phyloP scores from a whole-genome alignment of 2,888 invertebrate species.

The Gymnoscelis rufifasciata region DNA sequence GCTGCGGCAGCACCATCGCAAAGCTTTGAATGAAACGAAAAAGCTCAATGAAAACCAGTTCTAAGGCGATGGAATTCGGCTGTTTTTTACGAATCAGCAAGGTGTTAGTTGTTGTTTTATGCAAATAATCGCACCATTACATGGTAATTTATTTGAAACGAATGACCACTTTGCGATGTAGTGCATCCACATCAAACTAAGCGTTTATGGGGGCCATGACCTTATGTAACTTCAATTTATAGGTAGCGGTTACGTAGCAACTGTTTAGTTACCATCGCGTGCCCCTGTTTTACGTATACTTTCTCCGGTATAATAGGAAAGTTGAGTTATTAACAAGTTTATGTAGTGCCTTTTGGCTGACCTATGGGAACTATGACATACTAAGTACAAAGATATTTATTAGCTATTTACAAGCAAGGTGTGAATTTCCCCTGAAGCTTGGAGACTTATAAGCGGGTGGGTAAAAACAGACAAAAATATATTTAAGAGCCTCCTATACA shows the following conservation, averaged over 20 bases:
- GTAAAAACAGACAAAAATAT: too few species aligned
- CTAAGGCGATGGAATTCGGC: conserved; percentile 41
- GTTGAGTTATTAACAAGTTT: conserved; percentile 35
- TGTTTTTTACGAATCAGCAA: conserved; percentile 41
- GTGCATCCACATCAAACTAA: conserved; percentile 70
- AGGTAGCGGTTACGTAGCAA: conserved; percentile 73
- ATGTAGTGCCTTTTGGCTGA: conserved; percentile 16
- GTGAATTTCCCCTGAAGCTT: not conserved
- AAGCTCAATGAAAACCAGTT: conserved; percentile 35
- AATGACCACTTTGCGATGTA: conserved; percentile 78
- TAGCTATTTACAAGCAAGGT: not conserved
- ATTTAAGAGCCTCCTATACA: too few species aligned
- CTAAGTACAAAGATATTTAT: not conserved
- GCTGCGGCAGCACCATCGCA: conserved; percentile 45
- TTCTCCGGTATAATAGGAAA: conserved; percentile 51
- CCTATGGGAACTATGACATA: conserved; percentile 4
- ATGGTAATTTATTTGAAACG: conserved; percentile 79
- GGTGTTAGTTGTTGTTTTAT: conserved; percentile 58
- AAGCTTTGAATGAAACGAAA: conserved; percentile 69
- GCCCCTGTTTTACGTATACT: conserved; percentile 63
- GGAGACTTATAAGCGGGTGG: too few species aligned
- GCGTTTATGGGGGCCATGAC: conserved; percentile 77
- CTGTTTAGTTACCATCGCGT: conserved; percentile 64
- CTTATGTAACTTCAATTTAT: conserved; percentile 77
- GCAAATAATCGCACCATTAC: conserved; percentile 78